Evolutionary conservation across 2,113 vertebrate genomes (phyloP).

Genomic region (Onychorhynchus coronatus): DNA sequence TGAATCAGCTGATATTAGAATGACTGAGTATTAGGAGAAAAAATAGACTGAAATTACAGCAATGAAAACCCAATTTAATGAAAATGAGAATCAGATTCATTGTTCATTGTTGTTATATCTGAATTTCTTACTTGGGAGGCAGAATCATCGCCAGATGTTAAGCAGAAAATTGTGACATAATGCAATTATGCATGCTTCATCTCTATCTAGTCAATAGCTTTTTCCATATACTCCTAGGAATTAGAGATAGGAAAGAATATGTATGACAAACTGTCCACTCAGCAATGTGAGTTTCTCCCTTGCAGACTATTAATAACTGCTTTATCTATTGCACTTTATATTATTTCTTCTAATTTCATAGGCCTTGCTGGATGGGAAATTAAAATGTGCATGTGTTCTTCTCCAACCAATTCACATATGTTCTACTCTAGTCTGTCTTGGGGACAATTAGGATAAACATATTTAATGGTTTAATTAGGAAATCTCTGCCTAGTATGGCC

Average conservation of each 20-base stretch:
- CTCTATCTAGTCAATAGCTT: neutral
- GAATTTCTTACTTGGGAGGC: conserved; percentile 9
- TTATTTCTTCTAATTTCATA: neutral
- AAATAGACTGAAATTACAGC: conserved; percentile 30
- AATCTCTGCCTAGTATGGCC: neutral
- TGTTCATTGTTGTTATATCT: conserved; percentile 27
- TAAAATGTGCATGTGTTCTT: neutral
- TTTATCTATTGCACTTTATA: neutral
- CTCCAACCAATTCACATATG: neutral
- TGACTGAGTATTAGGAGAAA: conserved; percentile 31
- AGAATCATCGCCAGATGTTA: conserved; percentile 16
- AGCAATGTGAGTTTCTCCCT: neutral
- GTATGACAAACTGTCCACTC: neutral
- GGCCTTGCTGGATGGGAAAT: neutral
- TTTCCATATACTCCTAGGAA: neutral
- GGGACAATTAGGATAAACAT: neutral
- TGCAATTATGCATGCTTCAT: conserved; percentile 6
- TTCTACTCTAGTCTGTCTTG: neutral
- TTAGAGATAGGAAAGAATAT: neutral
- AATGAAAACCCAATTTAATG: conserved; percentile 11
- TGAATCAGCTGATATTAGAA: conserved; percentile 30
- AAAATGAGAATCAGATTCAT: conserved; percentile 37
- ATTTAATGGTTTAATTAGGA: neutral
- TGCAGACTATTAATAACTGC: neutral
- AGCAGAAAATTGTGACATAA: conserved; percentile 24